Evolutionary conservation across 2,888 invertebrate species (phyloP).

Genomic region (Geotrupes spiniger): DNA sequence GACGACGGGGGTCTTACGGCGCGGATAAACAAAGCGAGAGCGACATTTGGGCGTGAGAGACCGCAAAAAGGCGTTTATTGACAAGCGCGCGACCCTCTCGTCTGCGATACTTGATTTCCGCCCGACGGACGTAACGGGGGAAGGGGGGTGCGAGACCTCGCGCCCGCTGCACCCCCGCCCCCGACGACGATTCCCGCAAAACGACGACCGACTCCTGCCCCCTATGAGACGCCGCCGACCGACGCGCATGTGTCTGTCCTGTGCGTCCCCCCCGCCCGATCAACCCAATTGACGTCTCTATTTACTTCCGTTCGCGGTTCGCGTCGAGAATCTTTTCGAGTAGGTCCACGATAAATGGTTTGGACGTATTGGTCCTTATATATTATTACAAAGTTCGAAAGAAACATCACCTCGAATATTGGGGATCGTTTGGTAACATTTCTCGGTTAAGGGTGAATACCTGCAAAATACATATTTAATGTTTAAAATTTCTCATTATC

Average conservation of each 20-base stretch:
- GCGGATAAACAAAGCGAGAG: conserved; percentile 25
- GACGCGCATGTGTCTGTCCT: conserved; percentile 25
- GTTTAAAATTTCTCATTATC: no score
- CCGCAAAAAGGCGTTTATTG: conserved; percentile 48
- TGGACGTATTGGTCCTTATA: conserved; percentile 45
- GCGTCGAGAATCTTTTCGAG: conserved; percentile 1
- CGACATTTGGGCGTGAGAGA: conserved; percentile 38
- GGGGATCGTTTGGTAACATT: no score
- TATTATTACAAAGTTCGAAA: no score
- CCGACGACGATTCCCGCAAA: conserved; percentile 4
- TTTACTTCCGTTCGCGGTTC: conserved; percentile 20
- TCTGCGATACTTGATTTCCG: conserved; percentile 37
- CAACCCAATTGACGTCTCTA: conserved; percentile 22
- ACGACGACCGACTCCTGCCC: conserved; percentile 10
- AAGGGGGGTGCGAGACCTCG: conserved; percentile 26
- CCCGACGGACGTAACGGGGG: conserved; percentile 43
- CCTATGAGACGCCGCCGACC: conserved; percentile 8
- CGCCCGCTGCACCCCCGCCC: background rate
- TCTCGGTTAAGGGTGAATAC: no score
- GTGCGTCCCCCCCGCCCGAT: conserved; percentile 3
- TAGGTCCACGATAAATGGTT: conserved; percentile 23
- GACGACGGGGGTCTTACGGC: background rate
- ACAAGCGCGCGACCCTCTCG: conserved; percentile 41
- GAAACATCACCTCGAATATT: no score
- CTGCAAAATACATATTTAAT: no score